Evolutionary conservation across 2,888 invertebrate genomes (phyloP).

Genomic region (Platycheirus albimanus): DNA sequence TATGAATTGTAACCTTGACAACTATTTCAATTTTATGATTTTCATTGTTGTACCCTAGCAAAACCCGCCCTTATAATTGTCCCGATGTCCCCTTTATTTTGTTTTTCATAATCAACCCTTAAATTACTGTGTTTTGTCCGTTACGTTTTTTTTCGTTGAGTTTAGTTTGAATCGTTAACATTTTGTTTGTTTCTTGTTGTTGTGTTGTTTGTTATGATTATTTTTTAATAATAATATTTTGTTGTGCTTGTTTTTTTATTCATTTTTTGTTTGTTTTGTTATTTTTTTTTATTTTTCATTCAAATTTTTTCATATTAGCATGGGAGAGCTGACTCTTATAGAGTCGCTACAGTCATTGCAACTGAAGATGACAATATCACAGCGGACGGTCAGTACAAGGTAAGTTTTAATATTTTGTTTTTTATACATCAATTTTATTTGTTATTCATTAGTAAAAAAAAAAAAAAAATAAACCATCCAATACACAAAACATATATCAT

Average conservation of each 20-base stretch:
- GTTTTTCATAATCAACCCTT: constrained; percentile 14
- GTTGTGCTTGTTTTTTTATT: constrained; percentile 49
- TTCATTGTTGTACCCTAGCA: constrained; percentile 5
- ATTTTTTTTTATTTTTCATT: constrained; percentile 76
- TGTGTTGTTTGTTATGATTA: constrained; percentile 57
- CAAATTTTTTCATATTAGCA: constrained; percentile 87
- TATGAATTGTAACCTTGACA: constrained; percentile 34
- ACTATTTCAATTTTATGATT: background rate
- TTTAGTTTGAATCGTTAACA: constrained; percentile 13
- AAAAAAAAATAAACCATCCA: too few species aligned
- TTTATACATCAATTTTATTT: constrained; percentile 50
- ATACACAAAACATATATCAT: constrained; percentile 19
- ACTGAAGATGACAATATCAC: constrained; percentile 97
- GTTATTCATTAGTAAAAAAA: constrained; percentile 5
- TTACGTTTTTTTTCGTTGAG: constrained; percentile 20
- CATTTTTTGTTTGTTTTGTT: constrained; percentile 50
- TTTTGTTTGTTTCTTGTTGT: constrained; percentile 54
- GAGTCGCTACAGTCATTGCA: constrained; percentile 96
- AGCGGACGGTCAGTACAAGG: constrained; percentile 96
- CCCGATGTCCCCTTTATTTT: background rate
- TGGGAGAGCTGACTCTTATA: constrained; percentile 98
- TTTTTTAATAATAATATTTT: constrained; percentile 19
- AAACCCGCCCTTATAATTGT: constrained; percentile 15
- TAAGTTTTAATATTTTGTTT: constrained; percentile 80
- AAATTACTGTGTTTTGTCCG: constrained; percentile 1